phyloP scores from a whole-genome alignment of 2,888 invertebrate species.

The Acleris emargana region DNA sequence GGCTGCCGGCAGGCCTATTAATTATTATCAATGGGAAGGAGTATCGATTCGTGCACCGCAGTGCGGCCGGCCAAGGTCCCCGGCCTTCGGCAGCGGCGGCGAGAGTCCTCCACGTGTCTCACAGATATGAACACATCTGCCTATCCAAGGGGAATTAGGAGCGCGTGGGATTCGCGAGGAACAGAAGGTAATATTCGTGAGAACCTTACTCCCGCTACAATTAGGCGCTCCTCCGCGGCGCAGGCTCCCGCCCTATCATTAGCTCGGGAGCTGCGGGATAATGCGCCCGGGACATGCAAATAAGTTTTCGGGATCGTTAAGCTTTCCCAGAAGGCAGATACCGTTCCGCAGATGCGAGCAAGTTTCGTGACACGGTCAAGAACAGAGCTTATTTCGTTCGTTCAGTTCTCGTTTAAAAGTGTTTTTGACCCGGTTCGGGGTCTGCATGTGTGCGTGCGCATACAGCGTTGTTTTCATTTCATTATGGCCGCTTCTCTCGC shows the following conservation, averaged over 20 bases:
- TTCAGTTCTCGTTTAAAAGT: constrained; percentile 78
- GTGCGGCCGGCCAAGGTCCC: constrained; percentile 56
- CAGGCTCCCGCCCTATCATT: constrained; percentile 77
- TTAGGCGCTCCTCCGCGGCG: constrained; percentile 75
- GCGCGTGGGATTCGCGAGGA: constrained; percentile 76
- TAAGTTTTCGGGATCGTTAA: constrained; percentile 76
- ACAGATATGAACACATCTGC: constrained; percentile 73
- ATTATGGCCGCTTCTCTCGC: constrained; percentile 78
- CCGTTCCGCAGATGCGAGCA: constrained; percentile 78
- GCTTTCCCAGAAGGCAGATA: constrained; percentile 81
- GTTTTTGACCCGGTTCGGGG: constrained; percentile 80
- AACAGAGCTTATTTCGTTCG: constrained; percentile 76
- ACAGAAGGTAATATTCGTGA: constrained; percentile 78
- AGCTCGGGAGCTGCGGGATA: constrained; percentile 67
- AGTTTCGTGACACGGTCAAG: constrained; percentile 79
- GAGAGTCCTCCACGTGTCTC: constrained; percentile 50
- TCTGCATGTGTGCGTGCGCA: constrained; percentile 61
- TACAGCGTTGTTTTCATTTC: constrained; percentile 76
- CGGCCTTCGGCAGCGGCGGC: constrained; percentile 53
- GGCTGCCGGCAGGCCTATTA: constrained; percentile 62
- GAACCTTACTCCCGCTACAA: constrained; percentile 73
- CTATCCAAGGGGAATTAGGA: constrained; percentile 65
- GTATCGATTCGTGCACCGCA: constrained; percentile 75
- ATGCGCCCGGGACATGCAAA: constrained; percentile 79
- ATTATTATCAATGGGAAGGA: constrained; percentile 72